Conservation (phyloP, 1,140 invertebrate species). For the Thalassaphorura encarpata region DNA sequence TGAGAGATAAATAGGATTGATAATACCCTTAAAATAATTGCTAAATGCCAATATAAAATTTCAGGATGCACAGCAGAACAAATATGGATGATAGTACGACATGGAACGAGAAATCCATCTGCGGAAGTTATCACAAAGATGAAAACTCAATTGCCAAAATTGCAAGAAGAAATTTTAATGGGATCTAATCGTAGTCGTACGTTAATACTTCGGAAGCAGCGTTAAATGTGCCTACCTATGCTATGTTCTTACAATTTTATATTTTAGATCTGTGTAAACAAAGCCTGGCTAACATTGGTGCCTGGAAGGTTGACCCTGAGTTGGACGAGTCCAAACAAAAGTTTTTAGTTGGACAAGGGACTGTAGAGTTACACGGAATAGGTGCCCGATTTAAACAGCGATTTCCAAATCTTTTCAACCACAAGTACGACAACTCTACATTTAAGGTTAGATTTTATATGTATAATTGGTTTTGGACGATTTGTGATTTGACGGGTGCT, state of each 20-base stretch:
- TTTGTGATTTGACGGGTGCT: no score
- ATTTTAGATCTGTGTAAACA: slow-evolving; percentile 38
- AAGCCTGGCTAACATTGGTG: slow-evolving; percentile 39
- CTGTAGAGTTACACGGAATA: slow-evolving; percentile 53
- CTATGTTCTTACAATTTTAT: no score
- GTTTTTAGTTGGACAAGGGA: slow-evolving; percentile 50
- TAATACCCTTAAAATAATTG: no score
- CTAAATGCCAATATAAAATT: neutral
- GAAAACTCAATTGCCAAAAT: slow-evolving; percentile 39
- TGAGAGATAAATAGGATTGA: no score
- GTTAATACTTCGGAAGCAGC: no score
- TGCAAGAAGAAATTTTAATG: slow-evolving; percentile 44
- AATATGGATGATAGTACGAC: slow-evolving; percentile 54
- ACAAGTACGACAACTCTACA: slow-evolving; percentile 45
- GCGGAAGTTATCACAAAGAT: slow-evolving; percentile 44
- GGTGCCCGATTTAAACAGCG: slow-evolving; percentile 53
- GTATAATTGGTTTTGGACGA: no score
- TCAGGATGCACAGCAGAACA: slow-evolving; percentile 50
- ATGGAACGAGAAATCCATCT: slow-evolving; percentile 56
- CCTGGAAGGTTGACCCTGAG: slow-evolving; percentile 42
- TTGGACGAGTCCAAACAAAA: slow-evolving; percentile 40
- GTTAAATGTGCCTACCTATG: no score
- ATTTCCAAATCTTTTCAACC: slow-evolving; percentile 49
- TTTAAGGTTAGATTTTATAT: slow-evolving; percentile 43
- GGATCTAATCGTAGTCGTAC: no score